phyloP scores from a whole-genome alignment of 2,113 vertebrate species.

The Phaethon lepturus region DNA sequence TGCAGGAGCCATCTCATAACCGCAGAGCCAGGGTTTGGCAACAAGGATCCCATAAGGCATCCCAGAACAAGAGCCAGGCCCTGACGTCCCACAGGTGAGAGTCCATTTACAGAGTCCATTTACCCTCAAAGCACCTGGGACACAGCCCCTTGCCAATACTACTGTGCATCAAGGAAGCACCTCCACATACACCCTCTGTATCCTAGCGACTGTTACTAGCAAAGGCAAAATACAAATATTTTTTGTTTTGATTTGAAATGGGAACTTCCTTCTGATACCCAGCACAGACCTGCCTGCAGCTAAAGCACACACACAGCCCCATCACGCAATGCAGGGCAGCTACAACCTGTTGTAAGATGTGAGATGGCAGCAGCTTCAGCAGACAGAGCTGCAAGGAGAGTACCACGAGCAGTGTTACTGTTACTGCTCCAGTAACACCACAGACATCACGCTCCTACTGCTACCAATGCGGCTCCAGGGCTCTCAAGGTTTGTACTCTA shows the following conservation, averaged over 20 bases:
- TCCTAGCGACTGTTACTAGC: not conserved
- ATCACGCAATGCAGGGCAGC: accelerated
- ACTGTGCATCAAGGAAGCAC: accelerated
- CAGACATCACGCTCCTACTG: accelerated
- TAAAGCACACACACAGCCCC: accelerated
- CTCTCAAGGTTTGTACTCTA: too few relatives aligned
- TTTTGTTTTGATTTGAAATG: not conserved
- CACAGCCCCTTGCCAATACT: not conserved
- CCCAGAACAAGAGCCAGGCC: not conserved
- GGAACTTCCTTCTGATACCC: not conserved
- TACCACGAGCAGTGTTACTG: accelerated
- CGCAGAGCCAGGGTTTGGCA: accelerated
- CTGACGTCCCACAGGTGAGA: accelerated
- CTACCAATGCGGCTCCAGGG: accelerated
- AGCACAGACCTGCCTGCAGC: not conserved
- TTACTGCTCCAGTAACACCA: not conserved
- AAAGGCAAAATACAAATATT: not conserved
- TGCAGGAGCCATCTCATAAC: accelerated
- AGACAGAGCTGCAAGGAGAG: not conserved
- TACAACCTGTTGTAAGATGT: accelerated
- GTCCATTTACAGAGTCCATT: too few relatives aligned
- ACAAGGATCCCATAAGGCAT: accelerated
- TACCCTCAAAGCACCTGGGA: not conserved
- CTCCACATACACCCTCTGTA: not conserved
- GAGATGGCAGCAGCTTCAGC: not conserved